Base-by-base conservation (phyloP, 2,797 vertebrate genomes). In the Anabacerthia variegaticeps region DNA sequence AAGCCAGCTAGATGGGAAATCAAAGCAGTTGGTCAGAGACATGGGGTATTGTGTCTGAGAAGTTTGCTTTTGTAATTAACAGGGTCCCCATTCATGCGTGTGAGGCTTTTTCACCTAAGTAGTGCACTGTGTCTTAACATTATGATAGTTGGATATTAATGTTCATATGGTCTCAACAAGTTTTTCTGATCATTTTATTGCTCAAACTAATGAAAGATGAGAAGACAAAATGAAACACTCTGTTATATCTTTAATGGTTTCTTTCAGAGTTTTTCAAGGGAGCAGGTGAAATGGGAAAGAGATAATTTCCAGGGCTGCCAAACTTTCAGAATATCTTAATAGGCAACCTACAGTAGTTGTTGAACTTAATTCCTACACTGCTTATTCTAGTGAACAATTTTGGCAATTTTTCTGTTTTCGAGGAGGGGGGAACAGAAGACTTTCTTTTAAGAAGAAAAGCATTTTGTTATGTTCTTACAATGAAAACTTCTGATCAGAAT, bases 121-220 rank as follows among this genome's bases (percentile, higher is more conserved):
- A 85, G 5, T 13, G 71, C 30, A 10, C 26, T 37, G 44, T 88
- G 34, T 16, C 37, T 79, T 51, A 37, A 9, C 52, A 4, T 20
- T 59, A 4, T 5, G 8, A 18, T 16, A 58, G 18, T 14, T 39
- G 14, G 49, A 20, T 63, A 22, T 32, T 63, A 62, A 43, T 69
- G 22, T 22, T 55, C 10, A 10, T 13, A 14, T 13, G 66, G 20
- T 43, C 23, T 66, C 0, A 0, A 12, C 12, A 63, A 11, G 17
- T 16, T 65, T 89, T 88, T 52, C 39, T 63, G 2, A 6, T 46
- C 15, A 24, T 86, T 81, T 66, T n/a, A 5, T 63, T 85, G 22
- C 12, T 80, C 19, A 37, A n/a, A 46, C 13, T 59, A 43, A 81
- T 36, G 44, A 63, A 69, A 54, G 39, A 54, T 5, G 8, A 28